Conservation (phyloP, 2,113 vertebrate species). For the Daubentonia madagascariensis region DNA sequence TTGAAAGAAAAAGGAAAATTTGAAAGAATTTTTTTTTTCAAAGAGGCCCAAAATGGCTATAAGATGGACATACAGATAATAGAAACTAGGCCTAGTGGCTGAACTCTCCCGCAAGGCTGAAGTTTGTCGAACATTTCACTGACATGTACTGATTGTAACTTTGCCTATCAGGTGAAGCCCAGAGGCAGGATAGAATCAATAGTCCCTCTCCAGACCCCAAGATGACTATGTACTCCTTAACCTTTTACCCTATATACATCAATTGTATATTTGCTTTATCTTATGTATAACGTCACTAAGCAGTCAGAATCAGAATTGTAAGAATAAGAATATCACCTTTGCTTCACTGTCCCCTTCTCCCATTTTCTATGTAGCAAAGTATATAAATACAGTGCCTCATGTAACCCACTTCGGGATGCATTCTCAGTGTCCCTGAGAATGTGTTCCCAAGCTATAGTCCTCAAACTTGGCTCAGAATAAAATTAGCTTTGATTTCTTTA, state of each 20-base stretch:
- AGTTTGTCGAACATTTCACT: not conserved
- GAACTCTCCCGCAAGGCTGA: not conserved
- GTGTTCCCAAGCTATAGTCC: not conserved
- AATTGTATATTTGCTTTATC: not conserved
- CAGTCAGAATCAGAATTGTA: not conserved
- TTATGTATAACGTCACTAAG: not conserved
- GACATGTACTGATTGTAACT: not conserved
- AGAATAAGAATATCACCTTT: not conserved
- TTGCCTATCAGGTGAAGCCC: not conserved
- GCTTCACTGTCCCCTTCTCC: not conserved
- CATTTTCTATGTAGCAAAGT: not conserved
- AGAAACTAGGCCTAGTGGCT: not conserved
- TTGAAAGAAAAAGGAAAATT: not conserved
- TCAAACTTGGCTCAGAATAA: not conserved
- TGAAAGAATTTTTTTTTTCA: not conserved
- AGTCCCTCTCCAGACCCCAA: not conserved
- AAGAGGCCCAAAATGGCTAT: not conserved
- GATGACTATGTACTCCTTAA: not conserved
- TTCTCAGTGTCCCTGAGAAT: not conserved
- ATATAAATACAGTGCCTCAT: not conserved
- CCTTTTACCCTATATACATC: not conserved
- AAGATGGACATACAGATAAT: not conserved
- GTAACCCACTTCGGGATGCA: not conserved
- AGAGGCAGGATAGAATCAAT: not conserved
- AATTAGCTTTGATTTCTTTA: no score